phyloP scores from a whole-genome alignment of 2,888 invertebrate genomes.

The Thereva nobilitata region DNA sequence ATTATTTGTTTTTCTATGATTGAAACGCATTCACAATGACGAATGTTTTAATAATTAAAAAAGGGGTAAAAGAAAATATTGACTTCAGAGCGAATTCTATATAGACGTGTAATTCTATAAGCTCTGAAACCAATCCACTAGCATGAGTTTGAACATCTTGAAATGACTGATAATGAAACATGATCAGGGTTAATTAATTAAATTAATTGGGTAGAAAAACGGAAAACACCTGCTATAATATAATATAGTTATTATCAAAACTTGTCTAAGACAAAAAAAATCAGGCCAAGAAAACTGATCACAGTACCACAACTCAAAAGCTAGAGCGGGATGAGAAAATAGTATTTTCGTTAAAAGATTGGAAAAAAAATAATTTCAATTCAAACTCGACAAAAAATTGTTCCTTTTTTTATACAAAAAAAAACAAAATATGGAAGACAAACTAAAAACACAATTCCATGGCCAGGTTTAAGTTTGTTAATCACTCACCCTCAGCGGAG shows the following conservation, averaged over 20 bases:
- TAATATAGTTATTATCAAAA: not conserved
- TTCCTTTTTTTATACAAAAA: not conserved
- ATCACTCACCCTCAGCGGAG: slow-evolving; percentile 57
- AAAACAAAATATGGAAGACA: slow-evolving; percentile 21
- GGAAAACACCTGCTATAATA: slow-evolving; percentile 4
- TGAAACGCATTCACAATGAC: too few relatives aligned
- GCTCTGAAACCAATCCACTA: too few relatives aligned
- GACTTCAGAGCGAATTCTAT: too few relatives aligned
- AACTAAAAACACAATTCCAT: slow-evolving; percentile 24
- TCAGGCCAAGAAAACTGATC: slow-evolving; percentile 1
- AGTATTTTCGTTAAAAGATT: too few relatives aligned
- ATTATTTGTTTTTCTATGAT: too few relatives aligned
- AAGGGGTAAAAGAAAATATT: too few relatives aligned
- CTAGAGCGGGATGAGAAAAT: slow-evolving; percentile 1
- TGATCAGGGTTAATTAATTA: not conserved
- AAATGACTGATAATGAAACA: too few relatives aligned
- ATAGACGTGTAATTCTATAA: too few relatives aligned
- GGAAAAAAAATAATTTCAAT: too few relatives aligned
- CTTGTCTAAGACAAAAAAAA: slow-evolving; percentile 17
- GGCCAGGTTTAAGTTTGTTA: slow-evolving; percentile 22
- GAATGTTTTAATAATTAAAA: too few relatives aligned
- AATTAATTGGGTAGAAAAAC: slow-evolving; percentile 12
- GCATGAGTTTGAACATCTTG: too few relatives aligned
- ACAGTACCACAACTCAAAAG: slow-evolving; percentile 18
- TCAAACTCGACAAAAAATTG: too few relatives aligned